phyloP scores from a whole-genome alignment of 2,888 invertebrate species.

The Cheilosia pagana region DNA sequence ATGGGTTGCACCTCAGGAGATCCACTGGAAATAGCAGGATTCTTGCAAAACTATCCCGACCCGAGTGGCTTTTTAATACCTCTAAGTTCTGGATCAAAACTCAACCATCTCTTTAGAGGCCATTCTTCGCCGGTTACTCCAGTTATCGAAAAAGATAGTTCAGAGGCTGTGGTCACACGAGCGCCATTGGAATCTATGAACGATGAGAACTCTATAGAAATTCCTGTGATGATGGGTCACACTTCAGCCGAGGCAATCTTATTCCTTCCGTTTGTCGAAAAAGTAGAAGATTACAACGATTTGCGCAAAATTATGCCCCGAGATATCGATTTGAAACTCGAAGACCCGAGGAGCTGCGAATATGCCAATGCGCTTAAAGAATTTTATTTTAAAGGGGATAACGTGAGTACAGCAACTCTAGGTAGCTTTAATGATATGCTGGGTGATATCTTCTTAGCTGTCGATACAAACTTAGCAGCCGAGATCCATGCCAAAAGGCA shows the following conservation, averaged over 20 bases:
- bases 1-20: slow-evolving; percentile 70
- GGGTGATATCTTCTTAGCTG: slow-evolving; percentile 81
- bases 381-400: slow-evolving; percentile 83
- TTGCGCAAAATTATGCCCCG: slow-evolving; percentile 70
- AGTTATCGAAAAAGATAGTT: slow-evolving; percentile 67
- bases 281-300: slow-evolving; percentile 57
- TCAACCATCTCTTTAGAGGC: slow-evolving; percentile 58
- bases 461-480: slow-evolving; percentile 46
- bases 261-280: slow-evolving; percentile 58
- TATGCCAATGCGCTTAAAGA: slow-evolving; percentile 68
- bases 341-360: slow-evolving; percentile 42
- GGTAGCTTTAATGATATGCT: slow-evolving; percentile 83
- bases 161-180: slow-evolving; percentile 67
- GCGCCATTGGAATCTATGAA: slow-evolving; percentile 83
- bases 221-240: slow-evolving; percentile 84
- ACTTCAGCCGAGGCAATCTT: slow-evolving; percentile 84
- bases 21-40: slow-evolving; percentile 69
- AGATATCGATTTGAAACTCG: slow-evolving; percentile 41
- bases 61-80: slow-evolving; percentile 52
- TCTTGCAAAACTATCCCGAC: slow-evolving; percentile 53
- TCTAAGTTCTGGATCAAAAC: slow-evolving; percentile 5
- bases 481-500: slow-evolving; percentile 71
- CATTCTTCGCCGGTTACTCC: slow-evolving; percentile 69
- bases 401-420: slow-evolving; percentile 82
- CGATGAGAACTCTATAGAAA: slow-evolving; percentile 82